phyloP scores from a whole-genome alignment of 2,888 invertebrate genomes.

The Phlogophora meticulosa region DNA sequence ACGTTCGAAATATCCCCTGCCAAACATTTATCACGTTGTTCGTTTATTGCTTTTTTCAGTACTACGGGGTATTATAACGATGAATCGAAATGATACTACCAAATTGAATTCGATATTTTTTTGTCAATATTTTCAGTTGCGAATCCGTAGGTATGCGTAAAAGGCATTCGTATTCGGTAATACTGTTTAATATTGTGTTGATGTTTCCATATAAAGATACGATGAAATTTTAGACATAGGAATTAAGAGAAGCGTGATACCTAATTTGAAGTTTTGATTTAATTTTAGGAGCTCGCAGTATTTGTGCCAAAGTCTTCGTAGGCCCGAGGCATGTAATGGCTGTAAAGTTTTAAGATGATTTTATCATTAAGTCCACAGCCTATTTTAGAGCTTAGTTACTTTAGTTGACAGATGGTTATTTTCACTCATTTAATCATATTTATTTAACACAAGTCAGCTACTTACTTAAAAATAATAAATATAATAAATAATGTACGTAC shows the following conservation, averaged over 20 bases:
- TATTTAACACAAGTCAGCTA: background rate
- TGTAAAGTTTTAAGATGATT: constrained; percentile 53
- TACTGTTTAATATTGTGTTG: constrained; percentile 17
- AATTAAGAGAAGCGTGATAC: constrained; percentile 32
- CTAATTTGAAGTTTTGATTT: constrained; percentile 38
- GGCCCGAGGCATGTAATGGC: constrained; percentile 39
- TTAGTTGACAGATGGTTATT: constrained; percentile 29
- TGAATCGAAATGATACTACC: constrained; percentile 28
- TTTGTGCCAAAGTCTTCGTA: constrained; percentile 19
- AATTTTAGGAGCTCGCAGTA: constrained; percentile 44
- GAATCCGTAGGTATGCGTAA: background rate
- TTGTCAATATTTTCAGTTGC: background rate
- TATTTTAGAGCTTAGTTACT: constrained; percentile 28
- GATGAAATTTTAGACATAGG: constrained; percentile 8
- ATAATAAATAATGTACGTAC: too few species aligned
- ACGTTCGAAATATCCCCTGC: constrained; percentile 31
- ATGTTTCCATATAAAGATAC: constrained; percentile 22
- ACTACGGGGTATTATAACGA: constrained; percentile 19
- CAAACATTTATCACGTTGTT: constrained; percentile 48
- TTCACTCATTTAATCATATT: constrained; percentile 11
- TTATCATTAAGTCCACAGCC: constrained; percentile 30
- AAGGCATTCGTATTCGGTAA: constrained; percentile 3
- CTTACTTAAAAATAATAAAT: too few species aligned
- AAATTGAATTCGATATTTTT: constrained; percentile 30
- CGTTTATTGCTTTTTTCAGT: constrained; percentile 49